Evolutionary conservation across 2,797 vertebrate genomes (phyloP), one percentile per base, ranked within the genome.

Genomic region (Onychomys arenicola): DNA sequence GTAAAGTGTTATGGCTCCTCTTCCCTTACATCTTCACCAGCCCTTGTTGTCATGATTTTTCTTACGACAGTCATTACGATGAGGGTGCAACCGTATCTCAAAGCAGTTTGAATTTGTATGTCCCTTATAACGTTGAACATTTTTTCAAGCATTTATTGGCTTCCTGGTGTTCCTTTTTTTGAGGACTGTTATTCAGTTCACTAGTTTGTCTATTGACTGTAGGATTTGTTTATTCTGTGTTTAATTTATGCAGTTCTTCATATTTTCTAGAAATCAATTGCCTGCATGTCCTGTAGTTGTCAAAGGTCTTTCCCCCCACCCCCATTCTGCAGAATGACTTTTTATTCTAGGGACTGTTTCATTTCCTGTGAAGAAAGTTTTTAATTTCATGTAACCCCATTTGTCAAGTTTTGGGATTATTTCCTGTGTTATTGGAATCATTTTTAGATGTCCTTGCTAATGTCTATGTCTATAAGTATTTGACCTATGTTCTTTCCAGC

Each of bases 221-320:
- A 34, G 34, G 37, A 65, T 84, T 65, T 84, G 59, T 46, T 84
- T 84, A 65, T 65, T 19, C 40, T 2, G 57, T 84, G 40, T 65
- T 65, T 61, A 82, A 65, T 34, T 63, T 46, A 19, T 21, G 2
- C 59, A 84, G 27, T 32, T 32, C 13, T 65, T 61, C 1, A 1
- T 46, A 32, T 65, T 84, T 84, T 65, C 37, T 19, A 32, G 13
- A 34, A 21, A 65, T 32, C 29, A 84, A 34, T 46, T 29, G 9
- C 29, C 55, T 84, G 82, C 10, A 12, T 34, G 27, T 32, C 21
- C 4, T 82, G 80, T 17, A 17, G 12, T 65, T 84, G 61, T 34
- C 29, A 23, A 67, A 46, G 82, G 0, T 34, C 13, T 32, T 32
- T 8, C 29, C 9, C 0, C 1, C 1, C 29, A 4, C 0, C 1